Conservation (phyloP, 2,888 invertebrate genomes). For the Synanthedon formicaeformis region DNA sequence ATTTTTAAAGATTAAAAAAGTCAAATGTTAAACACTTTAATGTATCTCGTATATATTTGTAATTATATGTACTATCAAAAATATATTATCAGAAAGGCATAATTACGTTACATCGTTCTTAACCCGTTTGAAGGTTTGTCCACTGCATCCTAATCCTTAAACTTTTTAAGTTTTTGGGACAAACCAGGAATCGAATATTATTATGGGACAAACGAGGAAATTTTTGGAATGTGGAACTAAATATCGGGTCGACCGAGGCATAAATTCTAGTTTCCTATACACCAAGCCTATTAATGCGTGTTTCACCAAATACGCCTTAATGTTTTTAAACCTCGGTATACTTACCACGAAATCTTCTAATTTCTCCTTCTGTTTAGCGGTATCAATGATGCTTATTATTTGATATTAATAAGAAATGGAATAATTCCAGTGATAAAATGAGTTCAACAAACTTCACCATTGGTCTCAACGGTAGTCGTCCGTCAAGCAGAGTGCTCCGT, state of each 20-base stretch:
- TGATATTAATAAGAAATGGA: not conserved
- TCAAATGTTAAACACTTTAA: constrained; percentile 27
- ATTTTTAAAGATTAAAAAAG: constrained; percentile 61
- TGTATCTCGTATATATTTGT: constrained; percentile 19
- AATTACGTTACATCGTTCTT: too few relatives aligned
- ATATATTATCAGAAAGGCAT: constrained; percentile 24
- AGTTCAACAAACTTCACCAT: constrained; percentile 71
- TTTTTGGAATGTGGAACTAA: constrained; percentile 7
- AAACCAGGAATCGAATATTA: constrained; percentile 18
- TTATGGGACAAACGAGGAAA: constrained; percentile 11
- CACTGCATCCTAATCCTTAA: too few relatives aligned
- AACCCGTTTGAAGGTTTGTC: too few relatives aligned
- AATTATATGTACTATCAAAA: constrained; percentile 16
- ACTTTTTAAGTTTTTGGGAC: constrained; percentile 3
- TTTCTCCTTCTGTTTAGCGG: too few relatives aligned
- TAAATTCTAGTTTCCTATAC: constrained; percentile 23
- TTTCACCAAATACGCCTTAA: too few relatives aligned
- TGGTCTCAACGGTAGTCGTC: constrained; percentile 60
- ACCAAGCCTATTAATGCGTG: too few relatives aligned
- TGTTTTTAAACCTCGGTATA: too few relatives aligned
- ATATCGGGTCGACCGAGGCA: too few relatives aligned
- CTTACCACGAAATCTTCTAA: too few relatives aligned
- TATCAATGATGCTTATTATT: too few relatives aligned
- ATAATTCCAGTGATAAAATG: constrained; percentile 30
- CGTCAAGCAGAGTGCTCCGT: constrained; percentile 74